Evolutionary conservation across 1,140 invertebrate species (phyloP).

Genomic region (Halictus rubicundus): DNA sequence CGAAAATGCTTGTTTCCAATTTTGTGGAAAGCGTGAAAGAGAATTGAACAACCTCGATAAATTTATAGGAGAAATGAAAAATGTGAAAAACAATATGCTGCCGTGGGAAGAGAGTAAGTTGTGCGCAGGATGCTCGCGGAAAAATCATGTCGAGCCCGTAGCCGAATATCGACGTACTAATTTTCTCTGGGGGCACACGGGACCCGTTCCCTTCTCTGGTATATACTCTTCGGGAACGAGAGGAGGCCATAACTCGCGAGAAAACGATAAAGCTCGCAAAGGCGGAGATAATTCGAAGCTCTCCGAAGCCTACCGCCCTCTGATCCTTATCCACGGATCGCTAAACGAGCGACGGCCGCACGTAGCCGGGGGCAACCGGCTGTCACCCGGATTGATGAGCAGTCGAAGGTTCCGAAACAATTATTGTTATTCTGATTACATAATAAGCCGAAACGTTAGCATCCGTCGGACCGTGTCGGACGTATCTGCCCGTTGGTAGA

Average conservation of each 20-base stretch:
- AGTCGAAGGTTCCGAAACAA: slow-evolving; percentile 71
- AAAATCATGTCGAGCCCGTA: background rate
- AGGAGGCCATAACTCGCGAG: background rate
- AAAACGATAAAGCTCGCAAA: slow-evolving; percentile 28
- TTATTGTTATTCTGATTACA: slow-evolving; percentile 78
- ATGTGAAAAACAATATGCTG: too few relatives aligned
- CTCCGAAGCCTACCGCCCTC: slow-evolving; percentile 19
- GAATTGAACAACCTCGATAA: too few relatives aligned
- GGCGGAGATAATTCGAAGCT: slow-evolving; percentile 36
- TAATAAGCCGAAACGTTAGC: slow-evolving; percentile 70
- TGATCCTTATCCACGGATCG: slow-evolving; percentile 34
- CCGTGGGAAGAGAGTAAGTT: too few relatives aligned
- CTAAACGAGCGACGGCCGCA: slow-evolving; percentile 49
- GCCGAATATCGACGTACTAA: slow-evolving; percentile 6
- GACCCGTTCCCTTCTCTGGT: background rate
- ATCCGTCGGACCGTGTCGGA: slow-evolving; percentile 6
- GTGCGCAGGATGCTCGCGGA: background rate
- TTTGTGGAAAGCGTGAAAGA: too few relatives aligned
- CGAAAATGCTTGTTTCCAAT: too few relatives aligned
- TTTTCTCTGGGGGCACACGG: background rate
- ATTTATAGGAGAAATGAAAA: too few relatives aligned
- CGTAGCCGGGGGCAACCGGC: slow-evolving; percentile 60
- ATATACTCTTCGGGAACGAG: background rate
- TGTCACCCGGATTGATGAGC: slow-evolving; percentile 76
- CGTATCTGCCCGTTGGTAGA: background rate